phyloP scores from a whole-genome alignment of 2,888 invertebrate genomes.

The Gymnosoma rotundatum region DNA sequence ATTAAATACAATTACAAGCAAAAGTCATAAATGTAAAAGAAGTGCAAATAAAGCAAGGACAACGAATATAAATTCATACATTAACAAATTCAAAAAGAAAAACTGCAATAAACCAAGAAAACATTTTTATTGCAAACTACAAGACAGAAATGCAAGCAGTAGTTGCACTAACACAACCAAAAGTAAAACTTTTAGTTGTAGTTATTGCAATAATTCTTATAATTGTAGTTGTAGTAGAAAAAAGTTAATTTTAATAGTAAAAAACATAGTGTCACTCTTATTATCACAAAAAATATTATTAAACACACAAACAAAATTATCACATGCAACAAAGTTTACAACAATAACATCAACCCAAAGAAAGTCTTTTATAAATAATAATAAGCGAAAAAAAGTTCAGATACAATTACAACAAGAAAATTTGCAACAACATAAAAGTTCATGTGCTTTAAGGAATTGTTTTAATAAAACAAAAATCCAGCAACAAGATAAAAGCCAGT shows the following conservation, averaged over 20 bases:
- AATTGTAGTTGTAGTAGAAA: conserved; percentile 29
- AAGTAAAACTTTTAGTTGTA: not conserved
- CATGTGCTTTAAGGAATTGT: conserved; percentile 23
- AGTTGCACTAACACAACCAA: not conserved
- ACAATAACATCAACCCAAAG: not conserved
- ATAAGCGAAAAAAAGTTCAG: conserved; percentile 34
- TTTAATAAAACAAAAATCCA: not conserved
- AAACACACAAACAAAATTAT: not conserved
- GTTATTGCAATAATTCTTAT: conserved; percentile 13
- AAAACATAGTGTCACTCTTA: conserved; percentile 47
- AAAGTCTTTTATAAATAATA: conserved; percentile 7
- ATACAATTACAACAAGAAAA: conserved; percentile 33
- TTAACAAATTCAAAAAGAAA: conserved; percentile 25
- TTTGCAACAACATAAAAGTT: not conserved
- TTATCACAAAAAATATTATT: conserved; percentile 4
- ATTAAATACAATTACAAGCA: not conserved
- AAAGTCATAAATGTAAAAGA: conserved; percentile 46
- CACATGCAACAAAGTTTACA: not conserved
- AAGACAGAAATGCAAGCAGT: not conserved
- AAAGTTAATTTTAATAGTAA: conserved; percentile 42
- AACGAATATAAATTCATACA: conserved; percentile 30
- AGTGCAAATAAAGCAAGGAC: conserved; percentile 58
- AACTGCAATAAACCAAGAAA: not conserved
- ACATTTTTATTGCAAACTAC: not conserved
- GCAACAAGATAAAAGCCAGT: not conserved